phyloP scores from a whole-genome alignment of 2,113 vertebrate genomes.

The Monopterus albus region DNA sequence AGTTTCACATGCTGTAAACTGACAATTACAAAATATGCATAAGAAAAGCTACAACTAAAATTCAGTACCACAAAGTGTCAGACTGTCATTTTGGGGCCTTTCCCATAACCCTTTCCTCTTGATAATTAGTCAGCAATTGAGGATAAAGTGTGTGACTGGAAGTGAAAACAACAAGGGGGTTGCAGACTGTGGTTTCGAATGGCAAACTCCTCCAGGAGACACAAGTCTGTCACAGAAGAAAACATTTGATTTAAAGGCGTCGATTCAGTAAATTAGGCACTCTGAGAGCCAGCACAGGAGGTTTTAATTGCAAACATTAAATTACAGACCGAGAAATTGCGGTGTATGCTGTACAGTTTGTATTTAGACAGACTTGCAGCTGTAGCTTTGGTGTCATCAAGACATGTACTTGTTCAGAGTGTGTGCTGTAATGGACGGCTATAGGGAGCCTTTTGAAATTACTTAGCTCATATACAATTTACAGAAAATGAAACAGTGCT shows the following conservation, averaged over 20 bases:
- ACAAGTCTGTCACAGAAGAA: conserved; percentile 80
- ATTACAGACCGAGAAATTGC: conserved; percentile 80
- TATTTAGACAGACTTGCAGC: conserved; percentile 75
- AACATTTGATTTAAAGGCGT: conserved; percentile 82
- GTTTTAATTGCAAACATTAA: conserved; percentile 84
- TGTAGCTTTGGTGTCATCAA: conserved; percentile 68
- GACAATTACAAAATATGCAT: conserved; percentile 64
- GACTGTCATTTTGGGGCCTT: conserved; percentile 76
- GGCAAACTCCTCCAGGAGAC: conserved; percentile 80
- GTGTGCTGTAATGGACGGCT: not conserved
- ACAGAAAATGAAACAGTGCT: too few species aligned
- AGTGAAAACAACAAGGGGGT: conserved; percentile 75
- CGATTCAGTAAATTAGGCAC: conserved; percentile 79
- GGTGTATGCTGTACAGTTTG: conserved; percentile 63
- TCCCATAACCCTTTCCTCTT: conserved; percentile 73
- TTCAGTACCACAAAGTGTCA: conserved; percentile 75
- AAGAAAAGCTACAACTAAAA: conserved; percentile 72
- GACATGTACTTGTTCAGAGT: conserved; percentile 34
- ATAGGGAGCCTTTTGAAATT: not conserved
- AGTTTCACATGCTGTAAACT: conserved; percentile 74
- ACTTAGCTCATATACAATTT: not conserved
- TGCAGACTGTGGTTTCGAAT: conserved; percentile 82
- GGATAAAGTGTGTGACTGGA: conserved; percentile 80
- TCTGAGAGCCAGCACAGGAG: conserved; percentile 70
- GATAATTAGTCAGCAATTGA: conserved; percentile 83